Base-by-base conservation (phyloP, 2,797 vertebrate species). In the Cynopterus sphinx region DNA sequence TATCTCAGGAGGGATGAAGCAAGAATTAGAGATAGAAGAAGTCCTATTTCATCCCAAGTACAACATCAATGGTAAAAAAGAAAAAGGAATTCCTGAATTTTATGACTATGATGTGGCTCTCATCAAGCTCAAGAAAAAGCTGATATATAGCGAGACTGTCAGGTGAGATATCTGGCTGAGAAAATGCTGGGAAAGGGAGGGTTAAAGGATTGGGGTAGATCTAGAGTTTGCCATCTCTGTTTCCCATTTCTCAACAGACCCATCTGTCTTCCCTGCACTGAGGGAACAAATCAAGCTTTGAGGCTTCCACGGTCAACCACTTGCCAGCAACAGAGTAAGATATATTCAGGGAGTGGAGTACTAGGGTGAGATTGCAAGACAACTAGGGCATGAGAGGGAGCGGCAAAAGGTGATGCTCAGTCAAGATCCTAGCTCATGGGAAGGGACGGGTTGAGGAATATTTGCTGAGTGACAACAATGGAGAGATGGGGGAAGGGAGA, bases 91-190 rank as follows among this genome's bases (percentile, higher is more conserved):
- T 5, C 89, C 96, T 0, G 99, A 99, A 97, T 99, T 99, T 97
- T 99, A 99, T 46, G 99, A 99, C 98, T 99, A 99, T 0, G 99
- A 99, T 2, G 96, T 99, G 1, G 99, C 99, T 82, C 96, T 99
- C 68, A 10, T 99, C 12, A 93, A 97, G 65, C 85, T 99, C 41
- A 94, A 78, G 39, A 22, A 19, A 0, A 98, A 90, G 55, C 97
- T 99, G 67, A 90, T 24, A 0, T 97, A 98, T 2, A 97, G 96
- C 16, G 51, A 95, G 94, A 93, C 59, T 19, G 95, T 98, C 77
- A 98, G 99, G 99, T 99, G 93, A 97, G 97, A 84, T 12, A 6
- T 5, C 17, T 10, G 51, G 78, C 10, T 2, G 6, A 63, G 28
- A 79, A 68, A 82, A 33, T n/a, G 73, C 15, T 43, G 21, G 63